Evolutionary conservation across 2,888 invertebrate genomes (phyloP).

Genomic region (Ypsolopha scabrella): DNA sequence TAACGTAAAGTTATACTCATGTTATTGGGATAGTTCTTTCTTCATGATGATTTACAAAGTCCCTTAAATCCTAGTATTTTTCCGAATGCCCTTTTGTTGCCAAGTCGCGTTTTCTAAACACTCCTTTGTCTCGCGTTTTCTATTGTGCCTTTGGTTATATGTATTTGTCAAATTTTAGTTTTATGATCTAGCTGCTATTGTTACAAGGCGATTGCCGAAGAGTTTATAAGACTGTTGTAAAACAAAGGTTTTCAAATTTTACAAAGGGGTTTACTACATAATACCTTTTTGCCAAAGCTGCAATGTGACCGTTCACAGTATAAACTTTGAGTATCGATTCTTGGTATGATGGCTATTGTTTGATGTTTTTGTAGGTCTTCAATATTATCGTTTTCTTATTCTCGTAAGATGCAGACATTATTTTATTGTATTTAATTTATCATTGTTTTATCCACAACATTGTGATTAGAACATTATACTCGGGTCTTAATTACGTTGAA

Average conservation of each 20-base stretch:
- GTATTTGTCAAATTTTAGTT: not conserved
- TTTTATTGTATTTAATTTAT: too few relatives aligned
- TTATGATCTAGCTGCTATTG: conserved; percentile 2
- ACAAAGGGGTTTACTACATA: not conserved
- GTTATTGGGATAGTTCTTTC: too few relatives aligned
- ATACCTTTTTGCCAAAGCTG: not conserved
- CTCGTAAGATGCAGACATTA: too few relatives aligned
- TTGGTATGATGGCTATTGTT: too few relatives aligned
- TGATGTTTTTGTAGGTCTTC: too few relatives aligned
- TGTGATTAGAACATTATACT: too few relatives aligned
- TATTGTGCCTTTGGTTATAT: not conserved
- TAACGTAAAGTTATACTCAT: too few relatives aligned
- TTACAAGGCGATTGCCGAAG: not conserved
- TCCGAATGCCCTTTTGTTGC: not conserved
- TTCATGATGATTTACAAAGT: not conserved
- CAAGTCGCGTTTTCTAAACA: not conserved
- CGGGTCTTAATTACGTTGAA: too few relatives aligned
- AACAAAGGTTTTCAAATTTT: not conserved
- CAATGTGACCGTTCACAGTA: too few relatives aligned
- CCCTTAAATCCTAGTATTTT: not conserved
- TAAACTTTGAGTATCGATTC: too few relatives aligned
- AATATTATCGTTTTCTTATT: too few relatives aligned
- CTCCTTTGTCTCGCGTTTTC: not conserved
- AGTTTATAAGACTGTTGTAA: not conserved
- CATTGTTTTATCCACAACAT: too few relatives aligned